Conservation (phyloP, 2,113 vertebrate genomes). For the Chloebia gouldiae region DNA sequence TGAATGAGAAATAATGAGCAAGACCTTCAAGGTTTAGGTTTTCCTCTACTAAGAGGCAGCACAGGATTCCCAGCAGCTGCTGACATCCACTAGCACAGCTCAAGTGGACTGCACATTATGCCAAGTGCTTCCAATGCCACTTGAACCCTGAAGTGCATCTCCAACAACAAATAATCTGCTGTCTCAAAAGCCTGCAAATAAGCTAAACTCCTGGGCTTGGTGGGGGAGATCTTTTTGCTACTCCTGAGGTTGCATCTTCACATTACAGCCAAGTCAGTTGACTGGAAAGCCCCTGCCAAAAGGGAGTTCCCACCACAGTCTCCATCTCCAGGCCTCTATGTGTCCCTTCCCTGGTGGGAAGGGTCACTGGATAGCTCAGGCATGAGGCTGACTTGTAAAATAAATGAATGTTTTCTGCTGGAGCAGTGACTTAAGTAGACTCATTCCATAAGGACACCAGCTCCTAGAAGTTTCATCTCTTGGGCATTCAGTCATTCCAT, state of each 20-base stretch:
- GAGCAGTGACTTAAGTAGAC: not conserved
- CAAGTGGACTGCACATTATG: conserved; percentile 24
- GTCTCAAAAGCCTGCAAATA: not conserved
- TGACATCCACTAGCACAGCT: not conserved
- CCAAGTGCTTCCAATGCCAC: conserved; percentile 13
- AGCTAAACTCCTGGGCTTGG: not conserved
- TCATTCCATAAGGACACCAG: not conserved
- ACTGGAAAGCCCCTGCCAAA: not conserved
- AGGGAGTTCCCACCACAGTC: not conserved
- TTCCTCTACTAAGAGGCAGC: not conserved
- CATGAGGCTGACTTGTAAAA: not conserved
- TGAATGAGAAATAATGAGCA: not conserved
- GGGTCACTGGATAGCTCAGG: not conserved
- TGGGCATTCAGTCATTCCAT: not conserved
- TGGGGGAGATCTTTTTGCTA: not conserved
- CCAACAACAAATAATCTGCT: not conserved
- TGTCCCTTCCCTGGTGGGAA: not conserved
- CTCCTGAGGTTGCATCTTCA: not conserved
- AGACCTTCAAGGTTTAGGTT: not conserved
- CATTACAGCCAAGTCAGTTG: not conserved
- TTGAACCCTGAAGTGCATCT: conserved; percentile 44
- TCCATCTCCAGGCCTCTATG: not conserved
- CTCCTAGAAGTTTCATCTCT: not conserved
- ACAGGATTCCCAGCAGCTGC: not conserved
- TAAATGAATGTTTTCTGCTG: not conserved